Percentiles rank a stretch among this genome's conserved stretches.
These are phyloP conservation scores for Sebastes matsubarae DNA, from an alignment of 2,797 vertebrate species.

Conservation along the genomic window DNA sequence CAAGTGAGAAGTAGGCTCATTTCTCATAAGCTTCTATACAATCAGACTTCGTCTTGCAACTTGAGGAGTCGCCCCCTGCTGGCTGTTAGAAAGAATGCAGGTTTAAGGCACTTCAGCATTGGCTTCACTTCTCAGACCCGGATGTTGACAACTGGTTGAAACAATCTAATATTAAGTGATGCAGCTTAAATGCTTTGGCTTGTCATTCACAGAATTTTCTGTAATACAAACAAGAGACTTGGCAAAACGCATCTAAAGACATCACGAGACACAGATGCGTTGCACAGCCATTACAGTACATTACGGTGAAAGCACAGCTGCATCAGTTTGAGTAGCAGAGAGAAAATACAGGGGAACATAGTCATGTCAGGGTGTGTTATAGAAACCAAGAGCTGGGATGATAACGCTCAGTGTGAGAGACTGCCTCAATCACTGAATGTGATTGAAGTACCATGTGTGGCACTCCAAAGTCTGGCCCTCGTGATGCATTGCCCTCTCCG, in stretches of 20 bases:
- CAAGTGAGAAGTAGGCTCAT: no score
- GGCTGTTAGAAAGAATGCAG: no score
- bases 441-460: conserved; percentile 70
- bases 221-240: not conserved
- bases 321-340: conserved; percentile 7
- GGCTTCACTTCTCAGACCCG: not conserved
- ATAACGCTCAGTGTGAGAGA: conserved; percentile 64
- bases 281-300: not conserved
- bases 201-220: not conserved
- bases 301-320: not conserved
- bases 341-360: conserved; percentile 19
- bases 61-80: no score
- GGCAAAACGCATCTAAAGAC: not conserved
- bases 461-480: conserved; percentile 46
- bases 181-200: not conserved
- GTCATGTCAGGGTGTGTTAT: conserved; percentile 35
- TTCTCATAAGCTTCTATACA: no score
- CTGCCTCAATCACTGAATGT: conserved; percentile 65
- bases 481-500: conserved; percentile 40
- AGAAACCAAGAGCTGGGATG: conserved; percentile 47
- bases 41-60: no score
- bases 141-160: not conserved
- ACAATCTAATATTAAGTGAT: not conserved
- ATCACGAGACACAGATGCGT: not conserved
- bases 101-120: not conserved